Evolutionary conservation across 1,140 invertebrate species (phyloP).

Genomic region (Riptortus pedestris): DNA sequence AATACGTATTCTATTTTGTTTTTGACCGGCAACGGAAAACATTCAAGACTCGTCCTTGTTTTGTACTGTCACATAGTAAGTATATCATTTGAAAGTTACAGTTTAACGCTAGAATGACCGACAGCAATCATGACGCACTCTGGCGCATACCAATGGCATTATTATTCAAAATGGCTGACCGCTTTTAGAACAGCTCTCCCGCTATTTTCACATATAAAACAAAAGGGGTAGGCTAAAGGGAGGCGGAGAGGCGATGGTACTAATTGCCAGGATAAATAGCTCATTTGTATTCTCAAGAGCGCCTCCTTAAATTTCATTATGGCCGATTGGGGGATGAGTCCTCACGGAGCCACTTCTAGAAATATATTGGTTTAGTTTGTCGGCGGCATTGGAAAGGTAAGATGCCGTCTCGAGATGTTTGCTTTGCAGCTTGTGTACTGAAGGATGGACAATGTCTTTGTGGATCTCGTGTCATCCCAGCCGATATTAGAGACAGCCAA

Average conservation of each 20-base stretch:
- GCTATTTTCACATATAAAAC: constrained; percentile 18
- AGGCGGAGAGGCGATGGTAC: neutral
- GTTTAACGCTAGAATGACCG: no score
- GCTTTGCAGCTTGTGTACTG: neutral
- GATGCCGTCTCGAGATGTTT: neutral
- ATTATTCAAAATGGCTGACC: constrained; percentile 14
- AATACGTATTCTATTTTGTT: no score
- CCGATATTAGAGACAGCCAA: no score
- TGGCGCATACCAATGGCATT: no score
- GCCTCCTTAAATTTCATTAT: constrained; percentile 15
- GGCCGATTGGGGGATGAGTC: constrained; percentile 1
- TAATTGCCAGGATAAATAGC: constrained; percentile 9
- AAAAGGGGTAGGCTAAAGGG: neutral
- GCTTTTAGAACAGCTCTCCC: constrained; percentile 7
- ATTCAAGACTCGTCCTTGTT: no score
- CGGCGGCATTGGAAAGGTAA: neutral
- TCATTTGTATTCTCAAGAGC: constrained; percentile 1
- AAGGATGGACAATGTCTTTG: neutral
- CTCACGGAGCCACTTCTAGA: neutral
- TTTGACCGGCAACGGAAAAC: no score
- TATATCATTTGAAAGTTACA: no score
- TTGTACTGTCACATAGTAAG: no score
- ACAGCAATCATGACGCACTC: no score
- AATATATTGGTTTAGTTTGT: constrained; percentile 16
- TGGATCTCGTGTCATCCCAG: no score